Evolutionary conservation across 1,140 invertebrate genomes (phyloP).

Genomic region (Saxidomus purpurata): DNA sequence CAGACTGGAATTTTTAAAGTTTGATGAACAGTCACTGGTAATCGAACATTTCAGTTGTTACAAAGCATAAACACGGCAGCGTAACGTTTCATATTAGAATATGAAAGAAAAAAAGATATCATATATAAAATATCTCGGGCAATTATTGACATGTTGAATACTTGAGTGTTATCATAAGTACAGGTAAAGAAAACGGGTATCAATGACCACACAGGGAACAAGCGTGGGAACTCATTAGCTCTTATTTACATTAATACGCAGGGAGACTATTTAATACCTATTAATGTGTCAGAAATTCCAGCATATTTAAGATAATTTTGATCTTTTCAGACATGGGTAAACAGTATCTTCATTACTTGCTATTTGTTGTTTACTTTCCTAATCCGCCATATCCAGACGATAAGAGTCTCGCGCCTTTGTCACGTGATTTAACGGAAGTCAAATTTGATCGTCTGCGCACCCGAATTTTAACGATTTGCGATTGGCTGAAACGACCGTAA

Average conservation of each 20-base stretch:
- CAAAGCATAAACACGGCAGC: too few species aligned
- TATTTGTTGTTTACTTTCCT: slow-evolving; percentile 34
- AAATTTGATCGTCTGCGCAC: slow-evolving; percentile 17
- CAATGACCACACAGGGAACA: background rate
- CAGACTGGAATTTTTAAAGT: too few species aligned
- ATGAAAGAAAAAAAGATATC: too few species aligned
- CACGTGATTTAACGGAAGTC: slow-evolving; percentile 45
- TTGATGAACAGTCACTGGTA: too few species aligned
- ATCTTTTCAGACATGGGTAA: slow-evolving; percentile 25
- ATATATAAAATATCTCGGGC: too few species aligned
- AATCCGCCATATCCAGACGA: slow-evolving; percentile 37
- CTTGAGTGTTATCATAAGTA: too few species aligned
- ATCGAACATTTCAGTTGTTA: too few species aligned
- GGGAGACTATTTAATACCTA: slow-evolving; percentile 50
- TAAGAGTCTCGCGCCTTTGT: slow-evolving; percentile 15
- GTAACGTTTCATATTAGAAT: too few species aligned
- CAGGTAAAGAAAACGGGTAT: background rate
- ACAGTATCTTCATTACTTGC: slow-evolving; percentile 10
- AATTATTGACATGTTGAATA: too few species aligned
- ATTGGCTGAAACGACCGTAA: slow-evolving; percentile 13
- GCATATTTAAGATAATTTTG: background rate
- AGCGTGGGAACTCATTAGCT: slow-evolving; percentile 5
- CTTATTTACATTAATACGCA: background rate
- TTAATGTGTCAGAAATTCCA: slow-evolving; percentile 21
- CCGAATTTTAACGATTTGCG: slow-evolving; percentile 14